Conservation (phyloP, 1,140 invertebrate species). For the Ectropis grisescens region DNA sequence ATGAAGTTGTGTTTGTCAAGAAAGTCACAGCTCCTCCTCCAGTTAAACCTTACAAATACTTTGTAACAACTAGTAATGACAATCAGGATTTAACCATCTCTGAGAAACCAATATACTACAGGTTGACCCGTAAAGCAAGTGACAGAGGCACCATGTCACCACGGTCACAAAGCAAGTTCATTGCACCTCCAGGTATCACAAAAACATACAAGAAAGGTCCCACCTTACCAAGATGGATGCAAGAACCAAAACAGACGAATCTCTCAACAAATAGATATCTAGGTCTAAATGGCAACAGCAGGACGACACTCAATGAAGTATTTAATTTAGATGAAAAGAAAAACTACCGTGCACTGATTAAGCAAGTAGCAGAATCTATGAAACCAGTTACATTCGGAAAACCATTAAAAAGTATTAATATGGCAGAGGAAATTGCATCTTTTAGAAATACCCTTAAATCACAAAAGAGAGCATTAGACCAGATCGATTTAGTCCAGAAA, state of each 20-base stretch:
- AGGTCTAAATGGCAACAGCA: conserved; percentile 38
- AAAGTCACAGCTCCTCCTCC: conserved; percentile 26
- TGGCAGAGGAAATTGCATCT: conserved; percentile 44
- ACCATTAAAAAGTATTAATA: conserved; percentile 28
- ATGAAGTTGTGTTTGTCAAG: conserved; percentile 53
- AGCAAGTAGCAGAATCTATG: conserved; percentile 24
- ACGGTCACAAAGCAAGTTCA: conserved; percentile 37
- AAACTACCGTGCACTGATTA: conserved; percentile 58
- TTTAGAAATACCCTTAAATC: conserved; percentile 36
- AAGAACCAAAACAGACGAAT: conserved; percentile 21
- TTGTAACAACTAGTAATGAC: conserved; percentile 25
- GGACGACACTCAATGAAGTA: conserved; percentile 47
- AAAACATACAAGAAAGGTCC: conserved; percentile 43
- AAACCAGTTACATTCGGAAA: conserved; percentile 23
- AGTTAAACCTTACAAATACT: conserved; percentile 34
- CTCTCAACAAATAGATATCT: conserved; percentile 26
- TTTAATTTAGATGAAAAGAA: conserved; percentile 64
- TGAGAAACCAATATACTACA: conserved; percentile 24
- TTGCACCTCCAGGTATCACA: conserved; percentile 38
- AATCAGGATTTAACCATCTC: no score
- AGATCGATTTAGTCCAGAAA: conserved; percentile 42
- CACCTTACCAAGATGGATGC: conserved; percentile 44
- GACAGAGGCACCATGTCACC: conserved; percentile 32
- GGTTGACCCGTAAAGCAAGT: conserved; percentile 29
- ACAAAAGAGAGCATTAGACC: conserved; percentile 41